Evolutionary conservation across 2,888 invertebrate species (phyloP).

Genomic region (Pseudococcus jackbeardsleyi): DNA sequence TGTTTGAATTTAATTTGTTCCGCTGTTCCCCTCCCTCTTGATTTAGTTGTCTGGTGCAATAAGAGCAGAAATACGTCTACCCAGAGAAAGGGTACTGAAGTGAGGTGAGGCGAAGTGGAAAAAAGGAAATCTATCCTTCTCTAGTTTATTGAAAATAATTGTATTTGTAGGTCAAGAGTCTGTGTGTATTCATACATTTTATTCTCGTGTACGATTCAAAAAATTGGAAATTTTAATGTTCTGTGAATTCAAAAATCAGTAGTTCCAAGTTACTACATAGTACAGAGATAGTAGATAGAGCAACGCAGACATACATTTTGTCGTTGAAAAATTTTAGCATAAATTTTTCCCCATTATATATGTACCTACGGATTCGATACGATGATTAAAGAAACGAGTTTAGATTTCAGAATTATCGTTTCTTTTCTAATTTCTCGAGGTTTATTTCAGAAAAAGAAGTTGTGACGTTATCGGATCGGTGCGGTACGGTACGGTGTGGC

Average conservation of each 20-base stretch:
- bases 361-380: neutral
- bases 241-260: too few species aligned
- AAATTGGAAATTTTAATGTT: too few species aligned
- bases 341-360: neutral
- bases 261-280: too few species aligned
- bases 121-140: too few species aligned
- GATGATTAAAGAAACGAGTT: neutral
- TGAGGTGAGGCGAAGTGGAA: too few species aligned
- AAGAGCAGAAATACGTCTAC: neutral
- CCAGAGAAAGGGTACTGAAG: neutral
- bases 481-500: neutral
- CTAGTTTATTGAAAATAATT: too few species aligned
- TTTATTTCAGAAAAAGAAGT: neutral
- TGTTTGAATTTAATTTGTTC: constrained; percentile 39
- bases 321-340: too few species aligned
- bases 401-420: neutral
- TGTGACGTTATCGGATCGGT: neutral
- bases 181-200: too few species aligned
- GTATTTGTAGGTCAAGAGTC: too few species aligned
- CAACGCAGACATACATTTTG: too few species aligned
- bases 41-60: neutral
- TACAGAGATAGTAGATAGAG: too few species aligned
- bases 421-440: neutral
- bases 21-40: neutral
- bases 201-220: too few species aligned